Base-by-base conservation (phyloP, 1,140 invertebrate genomes). In the Apis cerana region DNA sequence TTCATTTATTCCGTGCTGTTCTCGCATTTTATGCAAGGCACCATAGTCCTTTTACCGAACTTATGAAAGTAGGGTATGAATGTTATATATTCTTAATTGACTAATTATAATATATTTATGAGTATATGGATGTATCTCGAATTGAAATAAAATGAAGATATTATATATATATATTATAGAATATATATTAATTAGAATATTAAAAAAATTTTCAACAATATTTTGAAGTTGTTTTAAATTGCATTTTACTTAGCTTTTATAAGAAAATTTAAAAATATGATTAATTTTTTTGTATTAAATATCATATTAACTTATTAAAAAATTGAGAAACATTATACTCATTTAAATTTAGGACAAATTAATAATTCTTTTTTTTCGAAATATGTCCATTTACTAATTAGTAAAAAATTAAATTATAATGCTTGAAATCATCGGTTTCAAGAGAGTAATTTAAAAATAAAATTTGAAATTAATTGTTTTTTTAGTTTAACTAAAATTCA, bases 21-120 rank as follows among this genome's bases (percentile, higher is more conserved):
- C 56, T 88, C 13, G 87, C 88, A 2, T 79, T 89, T 61, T 89
- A 80, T 69, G 80, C 75, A 1, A 89, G 88, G 7, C 48, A 67
- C 11, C 78, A 23, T 0, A 88, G 88, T 23, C 86, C 88, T 15
- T 88, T 90, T 23, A 89, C 83, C 0, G 84, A 89, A 61, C 21
- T 90, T 2, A 33, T 87, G n/a, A 88, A 61, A 88, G 69, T 82
- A 21, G 89, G 89, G 88, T 89, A 89, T 33, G 71, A 75, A 33
- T 61, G 8, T 21, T 15, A 59, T 21, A 52, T 13, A 48, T 48
- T 43, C 33, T 43, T 43, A 43, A 17, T 23, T 43, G 27, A 64
- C 7, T 12, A 17, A 33, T 65, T 43, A 7, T 15, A 17, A 43
- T 58, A 17, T 58, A 17, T 58, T 17, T 19, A 43, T 43, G 33